Base-by-base conservation (phyloP, 2,113 vertebrate species). In the Peromyscus polionotus region DNA sequence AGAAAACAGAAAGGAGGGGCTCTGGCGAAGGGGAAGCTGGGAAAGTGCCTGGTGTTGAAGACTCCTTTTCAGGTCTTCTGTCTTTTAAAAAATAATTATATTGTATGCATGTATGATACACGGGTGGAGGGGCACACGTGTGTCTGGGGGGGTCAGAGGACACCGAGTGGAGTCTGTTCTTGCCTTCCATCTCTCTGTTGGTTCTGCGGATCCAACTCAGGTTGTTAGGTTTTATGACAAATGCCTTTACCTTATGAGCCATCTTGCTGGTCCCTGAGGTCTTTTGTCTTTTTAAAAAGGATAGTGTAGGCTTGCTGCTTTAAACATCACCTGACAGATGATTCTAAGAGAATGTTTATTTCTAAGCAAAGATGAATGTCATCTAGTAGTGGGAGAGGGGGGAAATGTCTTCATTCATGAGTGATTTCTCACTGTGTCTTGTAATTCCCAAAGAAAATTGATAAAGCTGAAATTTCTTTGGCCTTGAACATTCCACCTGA, bases 361-460 rank as follows among this genome's bases (percentile, higher is more conserved):
- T 91, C 57, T 45, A 94, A 87, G 42, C 89, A 84, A 89, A 95
- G 77, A 85, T 86, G 65, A 90, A 84, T 84, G 45, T 31, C 57
- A 75, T 31, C 57, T 76, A 72, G n/a, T 72, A 51, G 45, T 94
- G 76, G 20, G 54, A 61, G 86, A 63, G n/a, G 28, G 31, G 26
- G 20, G 28, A 57, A 65, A 57, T 70, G 11, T 31, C 22, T 81
- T 59, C 77, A 76, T 90, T 83, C 26, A 19, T 42, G n/a, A 91
- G 42, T 68, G 31, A 93, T 93, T 96, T 95, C 61, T 96, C 31
- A 65, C 36, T 70, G 73, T 77, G 70, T 76, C 80, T 93, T 77
- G 45, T 42, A 80, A 65, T 45, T 88, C 57, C 33, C 75, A 65
- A 85, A 92, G 80, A 67, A n/a, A 89, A 92, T 48, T 48, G 68